These are phyloP conservation scores for Spisula solida DNA, from an alignment of 2,888 invertebrate species.

Conservation along the genomic window DNA sequence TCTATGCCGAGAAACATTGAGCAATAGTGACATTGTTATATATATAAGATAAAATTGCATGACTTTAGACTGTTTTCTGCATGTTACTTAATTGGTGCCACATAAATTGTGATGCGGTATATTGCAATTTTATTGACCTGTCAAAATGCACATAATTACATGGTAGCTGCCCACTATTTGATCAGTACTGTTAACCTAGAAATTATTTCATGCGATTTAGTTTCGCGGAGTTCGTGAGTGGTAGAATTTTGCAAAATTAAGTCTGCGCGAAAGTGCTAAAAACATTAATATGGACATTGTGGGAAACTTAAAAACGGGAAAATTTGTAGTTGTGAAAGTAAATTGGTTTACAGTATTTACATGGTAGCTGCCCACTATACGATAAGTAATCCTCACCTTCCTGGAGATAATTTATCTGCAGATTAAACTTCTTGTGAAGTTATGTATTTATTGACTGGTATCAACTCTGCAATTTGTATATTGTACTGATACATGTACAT, in stretches of 20 bases:
- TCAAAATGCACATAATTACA: background rate
- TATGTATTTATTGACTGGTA: no score
- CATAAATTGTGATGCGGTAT: background rate
- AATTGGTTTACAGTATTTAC: no score
- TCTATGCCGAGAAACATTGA: constrained; percentile 84
- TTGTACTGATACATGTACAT: no score
- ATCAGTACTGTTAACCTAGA: background rate
- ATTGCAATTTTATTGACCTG: background rate
- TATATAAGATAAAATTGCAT: background rate
- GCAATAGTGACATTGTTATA: background rate
- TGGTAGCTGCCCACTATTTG: background rate
- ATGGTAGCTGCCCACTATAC: background rate
- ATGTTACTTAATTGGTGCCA: background rate
- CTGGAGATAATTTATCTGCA: background rate
- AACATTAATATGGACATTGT: no score
- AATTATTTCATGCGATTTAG: no score
- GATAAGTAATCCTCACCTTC: background rate
- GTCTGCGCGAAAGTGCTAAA: no score
- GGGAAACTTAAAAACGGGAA: no score
- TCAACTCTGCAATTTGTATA: no score
- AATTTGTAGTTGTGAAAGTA: no score
- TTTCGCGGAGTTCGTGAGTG: no score
- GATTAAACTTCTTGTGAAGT: no score
- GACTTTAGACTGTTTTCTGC: background rate
- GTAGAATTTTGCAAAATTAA: no score